Conservation (phyloP, 2,797 vertebrate species). For the Silurus lanzhouensis region DNA sequence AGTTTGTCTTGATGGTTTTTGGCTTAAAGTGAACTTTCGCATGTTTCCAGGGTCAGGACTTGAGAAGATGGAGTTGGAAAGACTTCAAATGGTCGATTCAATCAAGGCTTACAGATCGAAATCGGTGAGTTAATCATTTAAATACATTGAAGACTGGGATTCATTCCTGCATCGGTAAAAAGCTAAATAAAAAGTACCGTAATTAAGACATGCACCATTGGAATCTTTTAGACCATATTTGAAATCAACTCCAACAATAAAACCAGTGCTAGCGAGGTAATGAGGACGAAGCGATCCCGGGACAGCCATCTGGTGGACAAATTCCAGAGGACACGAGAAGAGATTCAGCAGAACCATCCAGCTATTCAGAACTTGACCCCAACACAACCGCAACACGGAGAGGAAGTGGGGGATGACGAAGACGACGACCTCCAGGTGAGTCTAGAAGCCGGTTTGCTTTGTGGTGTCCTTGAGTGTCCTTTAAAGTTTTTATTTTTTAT, state of each 20-base stretch:
- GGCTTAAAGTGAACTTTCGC: not conserved
- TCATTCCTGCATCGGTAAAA: not conserved
- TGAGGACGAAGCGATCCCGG: slow-evolving; percentile 85
- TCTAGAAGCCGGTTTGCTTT: not conserved
- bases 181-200: not conserved
- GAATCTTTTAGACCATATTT: slow-evolving; percentile 86
- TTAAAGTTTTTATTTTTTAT: no score
- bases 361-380: not conserved
- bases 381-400: slow-evolving; percentile 25
- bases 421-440: slow-evolving; percentile 65
- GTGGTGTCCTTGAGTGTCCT: not conserved
- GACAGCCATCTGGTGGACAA: slow-evolving; percentile 79
- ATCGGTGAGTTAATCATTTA: slow-evolving; percentile 75
- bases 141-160: not conserved
- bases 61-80: slow-evolving; percentile 83
- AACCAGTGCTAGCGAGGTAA: slow-evolving; percentile 82
- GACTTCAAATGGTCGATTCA: slow-evolving; percentile 85
- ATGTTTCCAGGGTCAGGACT: slow-evolving; percentile 76
- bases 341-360: slow-evolving; percentile 55
- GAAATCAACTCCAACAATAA: slow-evolving; percentile 91
- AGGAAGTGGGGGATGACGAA: slow-evolving; percentile 33
- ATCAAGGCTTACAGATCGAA: slow-evolving; percentile 89
- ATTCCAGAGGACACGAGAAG: slow-evolving; percentile 76
- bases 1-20: not conserved
- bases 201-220: not conserved